Base-by-base conservation (phyloP, 2,797 vertebrate species). In the Gymnopithys bicolor region DNA sequence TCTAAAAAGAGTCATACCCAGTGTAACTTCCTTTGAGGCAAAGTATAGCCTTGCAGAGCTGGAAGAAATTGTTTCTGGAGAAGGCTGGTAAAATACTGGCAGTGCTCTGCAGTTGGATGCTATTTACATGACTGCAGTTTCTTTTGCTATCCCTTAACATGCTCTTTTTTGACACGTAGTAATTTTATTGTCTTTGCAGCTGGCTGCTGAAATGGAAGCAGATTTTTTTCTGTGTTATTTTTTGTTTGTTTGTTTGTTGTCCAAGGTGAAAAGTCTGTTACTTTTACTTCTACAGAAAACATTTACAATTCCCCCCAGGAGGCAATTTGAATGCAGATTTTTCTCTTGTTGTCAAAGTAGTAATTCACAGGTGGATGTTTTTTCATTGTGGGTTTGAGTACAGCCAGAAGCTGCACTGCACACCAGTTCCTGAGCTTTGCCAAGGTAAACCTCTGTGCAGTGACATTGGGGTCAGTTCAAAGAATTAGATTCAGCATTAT, bases 181-280 rank as follows among this genome's bases (percentile, higher is more conserved):
- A 74, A 60, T 96, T 87, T 93, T 79, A 75, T n/a, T 87, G 76
- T 92, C 87, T 95, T 87, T 88, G 58, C 75, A 84, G 68, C n/a
- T 84, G 70, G 63, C 43, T 89, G 59, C 43, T 95, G 70, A 88
- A 84, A 70, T 88, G 83, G 52, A 83, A 71, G 80, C 78, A 35
- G 49, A 56, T 43, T 76, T 87, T 87, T 80, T 78, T 84, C 74
- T 25, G 1, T 62, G 41, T 70, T n/a, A 1, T 27, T 28, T 49
- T 32, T 21, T 27, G 10, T 21, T 32, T 13, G 10, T 21, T 32
- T 13, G 9, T 69, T 75, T 83, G 21, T 60, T 94, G 85, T 35
- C 33, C 91, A 52, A 91, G 55, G 46, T 88, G 48, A 90, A 64
- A 95, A 93, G 76, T 46, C 23, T 69, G 24, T 75, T 83, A 60